Conservation (phyloP, 2,888 invertebrate species). For the Ectemnius cavifrons region DNA sequence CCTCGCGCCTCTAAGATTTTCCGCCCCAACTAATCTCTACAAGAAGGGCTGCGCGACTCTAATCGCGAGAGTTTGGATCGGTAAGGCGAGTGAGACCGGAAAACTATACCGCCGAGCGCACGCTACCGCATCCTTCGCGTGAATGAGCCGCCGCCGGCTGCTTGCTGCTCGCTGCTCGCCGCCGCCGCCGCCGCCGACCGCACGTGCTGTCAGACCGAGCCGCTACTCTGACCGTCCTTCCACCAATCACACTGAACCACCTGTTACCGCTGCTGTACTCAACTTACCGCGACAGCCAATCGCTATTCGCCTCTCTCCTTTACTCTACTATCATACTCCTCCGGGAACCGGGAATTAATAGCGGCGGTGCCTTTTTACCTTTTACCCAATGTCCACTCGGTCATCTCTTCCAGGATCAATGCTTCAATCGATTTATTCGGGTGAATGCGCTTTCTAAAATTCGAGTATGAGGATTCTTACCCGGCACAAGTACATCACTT, state of each 20-base stretch:
- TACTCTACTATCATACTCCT: neutral
- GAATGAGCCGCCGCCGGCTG: slow-evolving; percentile 50
- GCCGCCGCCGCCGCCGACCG: slow-evolving; percentile 8
- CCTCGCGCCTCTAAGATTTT: no score
- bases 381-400: no score
- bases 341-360: neutral
- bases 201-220: slow-evolving; percentile 52
- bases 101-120: slow-evolving; percentile 19
- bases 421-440: no score
- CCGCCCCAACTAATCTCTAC: no score
- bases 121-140: slow-evolving; percentile 59
- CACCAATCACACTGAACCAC: slow-evolving; percentile 76
- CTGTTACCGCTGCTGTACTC: slow-evolving; percentile 73
- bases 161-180: slow-evolving; percentile 2
- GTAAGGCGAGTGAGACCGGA: slow-evolving; percentile 29
- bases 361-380: neutral
- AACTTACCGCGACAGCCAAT: slow-evolving; percentile 3
- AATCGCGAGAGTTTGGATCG: slow-evolving; percentile 30
- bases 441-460: no score
- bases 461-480: no score
- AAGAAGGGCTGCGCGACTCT: no score
- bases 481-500: no score
- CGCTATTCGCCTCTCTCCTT: slow-evolving; percentile 42
- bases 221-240: slow-evolving; percentile 40
- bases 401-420: no score